Base-by-base conservation (phyloP, 92 coral and sea anemone genomes). In the Pocillopora meandrina region DNA sequence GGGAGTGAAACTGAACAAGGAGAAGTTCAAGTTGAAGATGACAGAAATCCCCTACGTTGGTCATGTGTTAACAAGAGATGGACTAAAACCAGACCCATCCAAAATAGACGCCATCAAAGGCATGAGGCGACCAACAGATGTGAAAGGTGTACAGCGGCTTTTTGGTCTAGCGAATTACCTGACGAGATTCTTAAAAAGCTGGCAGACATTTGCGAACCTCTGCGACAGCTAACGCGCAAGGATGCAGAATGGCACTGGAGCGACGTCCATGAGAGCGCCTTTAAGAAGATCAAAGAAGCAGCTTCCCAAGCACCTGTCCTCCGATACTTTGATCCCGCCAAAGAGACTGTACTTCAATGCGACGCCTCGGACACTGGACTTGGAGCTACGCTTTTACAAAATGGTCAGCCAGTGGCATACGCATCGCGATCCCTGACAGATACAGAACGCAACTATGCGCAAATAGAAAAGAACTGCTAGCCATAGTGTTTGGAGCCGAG, bases 301-400 rank as follows among this genome's bases (percentile, higher is more conserved):
- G 71, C 78, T 7, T 71, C 86, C 10, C 70, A 72, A 34, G 78
- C 86, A 12, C 78, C 71, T n/a, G 60, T 71, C 12, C 70, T 82
- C 12, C 34, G 86, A 61, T 82, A 82, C 64, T 82, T 71, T 33
- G 34, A 71, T 61, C 78, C 78, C 5, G 15, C 77, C 1, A 35
- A 82, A 10, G 78, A 71, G 23, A 72, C 78, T 10, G 78, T 61
- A 59, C 69, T 71, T 6, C 86, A 52, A 14, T 82, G 86, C 56
- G 78, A 82, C 52, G 59, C 86, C 60, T 82, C 79, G n/a, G 69
- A 71, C 77, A 71, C 77, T 72, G 86, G 78, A 4, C 77, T 82
- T 71, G 76, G 65, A 66, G 65, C 75, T 47, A 70, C 84, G 23
- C 67, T 68, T 6, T 31, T 80, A 47, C 84, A 68, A 70, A 80